Evolutionary conservation across 2,797 vertebrate species (phyloP).

Genomic region (Sarcophilus harrisii): DNA sequence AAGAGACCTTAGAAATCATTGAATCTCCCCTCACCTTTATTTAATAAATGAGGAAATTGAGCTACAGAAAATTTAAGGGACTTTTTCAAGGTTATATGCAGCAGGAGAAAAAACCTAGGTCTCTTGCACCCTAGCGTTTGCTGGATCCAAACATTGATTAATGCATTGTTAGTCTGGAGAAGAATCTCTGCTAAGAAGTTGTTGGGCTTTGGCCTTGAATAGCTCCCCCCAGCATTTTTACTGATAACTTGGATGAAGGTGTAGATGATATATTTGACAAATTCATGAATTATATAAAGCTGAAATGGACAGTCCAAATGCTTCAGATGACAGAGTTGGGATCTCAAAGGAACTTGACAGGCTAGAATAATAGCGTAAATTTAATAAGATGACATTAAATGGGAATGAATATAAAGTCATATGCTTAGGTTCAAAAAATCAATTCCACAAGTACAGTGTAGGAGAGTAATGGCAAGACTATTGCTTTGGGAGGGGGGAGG

Average conservation of each 20-base stretch:
- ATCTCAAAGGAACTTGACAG: not conserved
- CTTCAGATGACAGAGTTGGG: not conserved
- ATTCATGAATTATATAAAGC: not conserved
- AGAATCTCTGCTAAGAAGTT: not conserved
- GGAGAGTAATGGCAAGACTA: not conserved
- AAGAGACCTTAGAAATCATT: not conserved
- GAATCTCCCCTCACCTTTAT: not conserved
- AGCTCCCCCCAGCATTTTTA: not conserved
- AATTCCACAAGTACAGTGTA: not conserved
- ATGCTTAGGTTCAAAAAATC: not conserved
- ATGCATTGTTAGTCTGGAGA: not conserved
- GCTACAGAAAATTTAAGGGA: not conserved
- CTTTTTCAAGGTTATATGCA: not conserved
- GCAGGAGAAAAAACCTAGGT: not conserved
- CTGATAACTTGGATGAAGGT: not conserved
- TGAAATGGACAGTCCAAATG: not conserved
- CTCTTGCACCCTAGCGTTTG: not conserved
- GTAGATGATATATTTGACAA: not conserved
- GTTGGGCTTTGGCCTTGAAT: not conserved
- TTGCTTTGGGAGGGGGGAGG: not conserved
- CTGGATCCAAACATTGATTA: not conserved
- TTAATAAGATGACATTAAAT: not conserved
- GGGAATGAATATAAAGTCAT: not conserved
- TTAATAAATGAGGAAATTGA: not conserved
- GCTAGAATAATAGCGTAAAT: not conserved